Conservation (phyloP, 2,888 invertebrate species). For the Busseola fusca region DNA sequence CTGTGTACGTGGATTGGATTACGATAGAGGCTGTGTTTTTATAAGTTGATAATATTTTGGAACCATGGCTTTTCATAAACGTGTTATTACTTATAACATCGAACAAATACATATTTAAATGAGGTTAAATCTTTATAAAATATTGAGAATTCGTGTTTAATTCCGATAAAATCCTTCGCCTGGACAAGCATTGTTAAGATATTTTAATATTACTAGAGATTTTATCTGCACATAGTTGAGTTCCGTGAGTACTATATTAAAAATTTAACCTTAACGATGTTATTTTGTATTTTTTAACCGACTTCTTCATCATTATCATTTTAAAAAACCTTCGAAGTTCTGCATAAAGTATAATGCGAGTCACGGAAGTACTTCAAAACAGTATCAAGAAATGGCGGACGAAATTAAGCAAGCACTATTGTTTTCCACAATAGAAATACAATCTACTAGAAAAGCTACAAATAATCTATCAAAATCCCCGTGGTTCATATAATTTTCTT, state of each 20-base stretch:
- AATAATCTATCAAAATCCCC: background rate
- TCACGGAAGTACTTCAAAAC: slow-evolving; percentile 10
- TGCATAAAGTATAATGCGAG: background rate
- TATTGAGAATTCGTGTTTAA: slow-evolving; percentile 22
- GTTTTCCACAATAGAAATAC: background rate
- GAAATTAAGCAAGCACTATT: slow-evolving; percentile 3
- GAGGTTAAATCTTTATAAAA: slow-evolving; percentile 23
- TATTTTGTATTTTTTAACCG: background rate
- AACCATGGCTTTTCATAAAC: background rate
- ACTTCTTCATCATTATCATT: slow-evolving; percentile 12
- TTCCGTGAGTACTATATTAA: slow-evolving; percentile 20
- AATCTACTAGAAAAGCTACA: background rate
- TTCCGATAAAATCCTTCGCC: slow-evolving; percentile 25
- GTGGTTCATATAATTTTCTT: background rate
- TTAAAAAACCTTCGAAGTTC: slow-evolving; percentile 1
- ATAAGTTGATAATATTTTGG: background rate
- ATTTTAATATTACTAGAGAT: slow-evolving; percentile 27
- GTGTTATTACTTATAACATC: background rate
- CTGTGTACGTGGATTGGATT: background rate
- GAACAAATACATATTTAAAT: slow-evolving; percentile 6
- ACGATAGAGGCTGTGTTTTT: background rate
- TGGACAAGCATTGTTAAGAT: slow-evolving; percentile 19
- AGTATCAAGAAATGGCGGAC: slow-evolving; percentile 9
- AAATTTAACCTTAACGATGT: background rate
- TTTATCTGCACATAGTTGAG: slow-evolving; percentile 23